Conservation (phyloP, 2,888 invertebrate species). For the Plebejus melissa region DNA sequence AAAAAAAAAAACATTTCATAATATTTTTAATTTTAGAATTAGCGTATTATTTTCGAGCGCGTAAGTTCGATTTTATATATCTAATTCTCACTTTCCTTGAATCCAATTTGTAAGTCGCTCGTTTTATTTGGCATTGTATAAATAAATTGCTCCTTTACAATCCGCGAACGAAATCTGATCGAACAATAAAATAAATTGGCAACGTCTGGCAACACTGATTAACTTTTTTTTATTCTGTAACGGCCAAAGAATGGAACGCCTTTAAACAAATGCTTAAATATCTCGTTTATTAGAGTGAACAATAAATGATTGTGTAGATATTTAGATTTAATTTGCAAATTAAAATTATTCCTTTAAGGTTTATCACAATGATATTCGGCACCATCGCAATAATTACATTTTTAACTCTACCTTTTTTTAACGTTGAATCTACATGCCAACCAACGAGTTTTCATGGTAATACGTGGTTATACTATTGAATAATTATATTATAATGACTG, state of each 20-base stretch:
- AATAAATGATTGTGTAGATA: neutral
- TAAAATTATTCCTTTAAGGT: neutral
- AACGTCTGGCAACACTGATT: slow-evolving; percentile 23
- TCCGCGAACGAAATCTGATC: slow-evolving; percentile 51
- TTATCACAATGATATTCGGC: neutral
- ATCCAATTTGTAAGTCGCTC: slow-evolving; percentile 19
- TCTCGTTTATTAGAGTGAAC: neutral
- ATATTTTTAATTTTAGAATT: neutral
- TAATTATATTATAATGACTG: no score
- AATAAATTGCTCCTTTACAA: slow-evolving; percentile 25
- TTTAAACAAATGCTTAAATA: neutral
- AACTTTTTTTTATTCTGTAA: slow-evolving; percentile 15
- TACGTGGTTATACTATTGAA: no score
- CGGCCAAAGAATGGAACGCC: slow-evolving; percentile 8
- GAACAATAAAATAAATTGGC: slow-evolving; percentile 44
- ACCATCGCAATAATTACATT: neutral
- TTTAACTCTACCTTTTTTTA: no score
- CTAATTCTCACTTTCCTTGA: slow-evolving; percentile 25
- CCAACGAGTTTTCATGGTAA: neutral
- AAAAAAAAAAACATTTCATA: no score
- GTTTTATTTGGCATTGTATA: slow-evolving; percentile 27
- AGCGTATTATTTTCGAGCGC: neutral
- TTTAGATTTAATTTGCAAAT: neutral
- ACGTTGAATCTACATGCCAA: no score
- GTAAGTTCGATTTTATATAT: neutral